Percentiles rank a stretch among this genome's conserved stretches.
These are phyloP conservation scores for Brachionus asplanchnoidis DNA, from an alignment of 1,140 invertebrate species.

Conservation along the genomic window DNA sequence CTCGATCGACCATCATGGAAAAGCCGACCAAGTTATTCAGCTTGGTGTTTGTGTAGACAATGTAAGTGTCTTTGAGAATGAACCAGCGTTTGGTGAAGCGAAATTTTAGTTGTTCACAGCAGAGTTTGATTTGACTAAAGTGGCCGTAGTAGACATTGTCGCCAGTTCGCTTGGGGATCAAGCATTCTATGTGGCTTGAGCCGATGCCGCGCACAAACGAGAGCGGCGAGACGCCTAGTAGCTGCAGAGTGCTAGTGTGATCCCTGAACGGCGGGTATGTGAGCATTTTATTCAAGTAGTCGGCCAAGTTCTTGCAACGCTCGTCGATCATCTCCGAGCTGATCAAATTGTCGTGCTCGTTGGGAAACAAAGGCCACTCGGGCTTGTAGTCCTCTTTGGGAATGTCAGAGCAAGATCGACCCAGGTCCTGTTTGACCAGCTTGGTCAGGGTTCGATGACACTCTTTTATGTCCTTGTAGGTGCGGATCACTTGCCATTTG, in stretches of 20 bases:
- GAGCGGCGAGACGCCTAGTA: neutral
- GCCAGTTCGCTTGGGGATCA: conserved; percentile 16
- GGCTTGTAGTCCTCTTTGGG: neutral
- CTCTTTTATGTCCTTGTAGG: conserved; percentile 32
- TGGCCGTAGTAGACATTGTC: conserved; percentile 33
- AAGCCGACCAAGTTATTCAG: neutral
- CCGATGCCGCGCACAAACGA: conserved; percentile 14
- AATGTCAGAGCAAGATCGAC: conserved; percentile 30
- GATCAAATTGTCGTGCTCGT: conserved; percentile 30
- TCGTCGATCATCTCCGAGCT: neutral
- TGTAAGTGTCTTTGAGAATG: conserved; percentile 37
- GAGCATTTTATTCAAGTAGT: neutral
- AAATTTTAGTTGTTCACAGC: conserved; percentile 21
- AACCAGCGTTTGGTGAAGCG: conserved; percentile 22
- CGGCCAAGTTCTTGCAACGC: conserved; percentile 15
- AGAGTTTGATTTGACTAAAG: conserved; percentile 29
- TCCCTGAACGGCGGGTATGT: conserved; percentile 37
- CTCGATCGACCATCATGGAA: conserved; percentile 18
- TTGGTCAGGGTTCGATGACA: neutral
- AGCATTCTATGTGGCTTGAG: neutral
- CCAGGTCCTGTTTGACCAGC: conserved; percentile 24
- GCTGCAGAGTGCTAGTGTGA: neutral
- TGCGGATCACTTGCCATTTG: conserved; percentile 22
- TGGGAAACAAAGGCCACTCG: conserved; percentile 38
- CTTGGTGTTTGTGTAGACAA: conserved; percentile 14